Evolutionary conservation across 2,113 vertebrate species (phyloP).

Genomic region (Herpetotheres cachinnans): DNA sequence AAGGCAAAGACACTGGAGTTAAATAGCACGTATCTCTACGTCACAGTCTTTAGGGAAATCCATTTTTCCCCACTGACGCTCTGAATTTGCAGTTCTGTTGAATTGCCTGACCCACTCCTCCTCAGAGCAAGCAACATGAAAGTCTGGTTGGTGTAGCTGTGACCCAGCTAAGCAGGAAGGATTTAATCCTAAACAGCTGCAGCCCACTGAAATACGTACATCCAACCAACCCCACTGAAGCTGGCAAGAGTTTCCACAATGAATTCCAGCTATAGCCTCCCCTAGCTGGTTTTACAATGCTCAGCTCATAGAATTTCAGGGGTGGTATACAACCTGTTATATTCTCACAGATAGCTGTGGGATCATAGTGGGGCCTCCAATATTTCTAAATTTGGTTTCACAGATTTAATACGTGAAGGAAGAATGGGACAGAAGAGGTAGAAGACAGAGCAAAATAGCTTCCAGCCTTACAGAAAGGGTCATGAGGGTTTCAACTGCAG

Average conservation of each 20-base stretch:
- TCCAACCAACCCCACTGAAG: background rate
- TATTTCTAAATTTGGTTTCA: background rate
- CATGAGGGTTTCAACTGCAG: background rate
- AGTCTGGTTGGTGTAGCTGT: background rate
- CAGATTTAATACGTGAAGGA: background rate
- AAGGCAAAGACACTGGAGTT: background rate
- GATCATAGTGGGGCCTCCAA: background rate
- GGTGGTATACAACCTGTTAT: background rate
- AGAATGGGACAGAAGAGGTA: background rate
- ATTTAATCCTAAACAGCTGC: background rate
- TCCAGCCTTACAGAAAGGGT: background rate
- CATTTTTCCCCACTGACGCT: background rate
- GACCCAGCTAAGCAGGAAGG: background rate
- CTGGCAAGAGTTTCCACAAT: background rate
- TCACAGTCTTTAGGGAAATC: background rate
- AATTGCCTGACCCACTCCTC: background rate
- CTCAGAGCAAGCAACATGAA: background rate
- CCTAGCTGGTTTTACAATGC: background rate
- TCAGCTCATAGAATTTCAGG: background rate
- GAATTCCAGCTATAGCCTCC: background rate
- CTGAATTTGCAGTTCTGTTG: background rate
- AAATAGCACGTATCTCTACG: background rate
- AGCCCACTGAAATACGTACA: background rate
- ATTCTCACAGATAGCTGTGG: background rate
- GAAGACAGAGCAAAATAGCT: background rate